phyloP scores from a whole-genome alignment of 92 coral and sea anemone genomes.

The Epizoanthus stellaris region DNA sequence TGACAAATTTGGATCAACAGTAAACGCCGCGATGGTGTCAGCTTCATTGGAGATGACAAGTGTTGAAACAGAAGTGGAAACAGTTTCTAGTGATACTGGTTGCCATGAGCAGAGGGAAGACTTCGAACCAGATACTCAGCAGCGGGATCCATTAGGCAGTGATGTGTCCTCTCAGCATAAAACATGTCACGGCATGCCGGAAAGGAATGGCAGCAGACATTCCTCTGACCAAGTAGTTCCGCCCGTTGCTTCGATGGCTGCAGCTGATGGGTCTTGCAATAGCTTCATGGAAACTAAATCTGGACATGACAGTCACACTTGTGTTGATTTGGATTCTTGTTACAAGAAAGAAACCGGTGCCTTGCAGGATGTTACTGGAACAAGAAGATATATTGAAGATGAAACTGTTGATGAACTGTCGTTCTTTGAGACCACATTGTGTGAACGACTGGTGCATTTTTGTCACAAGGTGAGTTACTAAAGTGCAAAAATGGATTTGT shows the following conservation, averaged over 20 bases:
- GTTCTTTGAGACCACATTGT: conserved; percentile 3
- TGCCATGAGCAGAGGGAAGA: background rate
- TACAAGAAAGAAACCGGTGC: background rate
- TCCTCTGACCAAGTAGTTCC: background rate
- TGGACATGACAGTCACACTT: background rate
- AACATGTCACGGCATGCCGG: background rate
- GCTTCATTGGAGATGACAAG: background rate
- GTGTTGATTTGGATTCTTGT: background rate
- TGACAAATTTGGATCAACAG: background rate
- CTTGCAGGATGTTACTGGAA: background rate
- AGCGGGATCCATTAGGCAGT: background rate
- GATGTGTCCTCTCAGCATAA: background rate
- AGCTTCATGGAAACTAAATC: background rate
- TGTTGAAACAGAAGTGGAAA: conserved; percentile 17
- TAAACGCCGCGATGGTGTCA: background rate
- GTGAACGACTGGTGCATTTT: background rate
- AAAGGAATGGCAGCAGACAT: background rate
- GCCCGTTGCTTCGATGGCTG: background rate
- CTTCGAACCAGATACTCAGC: background rate
- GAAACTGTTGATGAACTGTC: conserved; percentile 19
- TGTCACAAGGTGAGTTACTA: conserved; percentile 19
- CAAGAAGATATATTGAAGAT: conserved; percentile 10
- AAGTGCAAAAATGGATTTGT: too few species aligned
- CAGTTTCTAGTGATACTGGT: background rate
- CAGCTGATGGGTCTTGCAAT: background rate